Evolutionary conservation across 2,797 vertebrate species (phyloP), one percentile per base, ranked within the genome.

Genomic region (Silurus lanzhouensis): DNA sequence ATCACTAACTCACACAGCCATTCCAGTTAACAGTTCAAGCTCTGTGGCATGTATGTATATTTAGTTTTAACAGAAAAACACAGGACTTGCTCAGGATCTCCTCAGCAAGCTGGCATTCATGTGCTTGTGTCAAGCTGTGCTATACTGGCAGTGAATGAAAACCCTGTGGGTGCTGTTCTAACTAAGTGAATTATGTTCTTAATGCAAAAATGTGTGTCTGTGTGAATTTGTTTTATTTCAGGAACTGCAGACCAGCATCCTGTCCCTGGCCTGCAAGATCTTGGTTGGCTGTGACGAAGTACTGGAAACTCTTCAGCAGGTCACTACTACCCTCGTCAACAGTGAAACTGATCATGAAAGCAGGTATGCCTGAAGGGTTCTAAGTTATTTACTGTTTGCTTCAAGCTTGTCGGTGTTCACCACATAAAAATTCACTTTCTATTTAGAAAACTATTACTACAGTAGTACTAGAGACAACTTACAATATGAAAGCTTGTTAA

Each of bases 221-320:
- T 76, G 84, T 85, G 81, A 91, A 75, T 90, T 74, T 58, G 17
- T 61, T 72, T 83, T 86, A 38, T 88, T 92, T 88, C 92, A 99
- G 98, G 98, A 99, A 89, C 94, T 99, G 68, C 98, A 99, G 92
- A 94, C 94, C 91, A 97, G 97, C 93, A 99, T 99, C 92, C 95
- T 99, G 88, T 96, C 96, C 87, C 94, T 99, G 76, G 97, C 97
- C 85, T 97, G 97, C 12, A 99, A 99, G 93, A 97, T 99, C 87
- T 93, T 99, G 91, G 96, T 96, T 60, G 98, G 98, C 85, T 99
- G 98, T 88, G 98, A 99, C 90, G 98, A 99, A 94, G 98, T 99
- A 61, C 92, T 99, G 89, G 98, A 99, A 94, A 99, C 97, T 90
- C 95, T 99, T 84, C 98, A 99, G 90, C 97, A 97, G 92, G 97